Conservation (phyloP, 1,140 invertebrate genomes). For the Papilio aristodemus region DNA sequence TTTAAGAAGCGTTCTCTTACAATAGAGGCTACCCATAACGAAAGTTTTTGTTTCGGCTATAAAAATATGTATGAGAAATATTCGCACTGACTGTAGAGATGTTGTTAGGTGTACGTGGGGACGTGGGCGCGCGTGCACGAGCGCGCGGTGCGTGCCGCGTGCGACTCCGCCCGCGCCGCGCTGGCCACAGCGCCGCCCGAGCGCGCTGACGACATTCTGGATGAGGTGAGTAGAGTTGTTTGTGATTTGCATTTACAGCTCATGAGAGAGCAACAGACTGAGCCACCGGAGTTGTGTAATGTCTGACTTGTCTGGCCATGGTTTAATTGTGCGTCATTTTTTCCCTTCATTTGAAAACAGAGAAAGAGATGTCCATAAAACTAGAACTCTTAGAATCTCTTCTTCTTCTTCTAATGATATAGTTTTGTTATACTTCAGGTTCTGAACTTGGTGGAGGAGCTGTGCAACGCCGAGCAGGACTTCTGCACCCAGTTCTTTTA, state of each 20-base stretch:
- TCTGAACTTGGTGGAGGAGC: conserved; percentile 92
- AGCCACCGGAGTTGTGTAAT: no score
- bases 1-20: no score
- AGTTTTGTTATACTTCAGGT: conserved; percentile 78
- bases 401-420: background rate
- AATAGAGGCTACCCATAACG: no score
- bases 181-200: conserved; percentile 43
- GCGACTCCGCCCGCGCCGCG: conserved; percentile 47
- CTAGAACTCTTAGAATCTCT: no score
- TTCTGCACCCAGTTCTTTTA: conserved; percentile 98
- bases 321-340: no score
- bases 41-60: no score
- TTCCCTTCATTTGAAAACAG: no score
- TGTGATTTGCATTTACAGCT: background rate
- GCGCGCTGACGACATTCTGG: conserved; percentile 47
- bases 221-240: conserved; percentile 41
- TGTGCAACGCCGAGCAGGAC: conserved; percentile 96
- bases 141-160: conserved; percentile 56
- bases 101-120: conserved; percentile 54
- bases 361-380: no score
- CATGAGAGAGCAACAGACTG: no score
- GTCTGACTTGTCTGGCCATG: no score
- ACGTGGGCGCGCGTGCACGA: conserved; percentile 63
- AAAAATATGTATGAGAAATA: no score
- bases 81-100: background rate